These are phyloP conservation scores for Pseudochirops corinnae DNA, from an alignment of 2,797 vertebrate genomes.

Conservation along the genomic window DNA sequence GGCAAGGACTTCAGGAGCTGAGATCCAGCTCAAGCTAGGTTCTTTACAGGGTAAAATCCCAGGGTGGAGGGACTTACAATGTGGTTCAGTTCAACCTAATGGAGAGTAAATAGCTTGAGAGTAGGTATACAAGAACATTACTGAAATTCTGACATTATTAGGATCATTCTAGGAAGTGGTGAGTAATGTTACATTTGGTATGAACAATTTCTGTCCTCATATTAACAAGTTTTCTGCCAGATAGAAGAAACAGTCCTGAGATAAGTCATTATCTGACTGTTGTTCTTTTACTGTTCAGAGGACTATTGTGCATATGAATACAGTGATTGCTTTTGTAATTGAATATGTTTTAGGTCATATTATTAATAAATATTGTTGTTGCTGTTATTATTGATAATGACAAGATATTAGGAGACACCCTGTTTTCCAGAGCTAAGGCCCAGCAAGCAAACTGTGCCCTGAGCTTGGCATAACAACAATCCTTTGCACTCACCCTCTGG, in stretches of 20 bases:
- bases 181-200: not conserved
- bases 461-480: not conserved
- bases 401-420: not conserved
- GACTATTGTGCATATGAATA: not conserved
- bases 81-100: not conserved
- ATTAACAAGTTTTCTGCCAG: not conserved
- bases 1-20: not conserved
- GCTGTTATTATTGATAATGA: not conserved
- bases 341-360: not conserved
- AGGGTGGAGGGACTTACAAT: not conserved
- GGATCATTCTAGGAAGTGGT: not conserved
- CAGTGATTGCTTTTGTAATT: not conserved
- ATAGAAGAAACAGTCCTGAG: not conserved
- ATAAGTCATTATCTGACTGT: not conserved
- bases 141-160: not conserved
- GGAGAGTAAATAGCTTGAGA: not conserved
- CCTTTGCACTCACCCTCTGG: not conserved
- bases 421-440: not conserved
- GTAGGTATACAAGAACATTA: not conserved
- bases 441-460: not conserved
- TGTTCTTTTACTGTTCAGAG: not conserved
- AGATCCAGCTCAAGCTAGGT: not conserved
- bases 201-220: not conserved
- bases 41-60: not conserved
- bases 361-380: not conserved